phyloP scores from a whole-genome alignment of 35 echinoderm and acorn worm genomes.

The Acanthaster planci region DNA sequence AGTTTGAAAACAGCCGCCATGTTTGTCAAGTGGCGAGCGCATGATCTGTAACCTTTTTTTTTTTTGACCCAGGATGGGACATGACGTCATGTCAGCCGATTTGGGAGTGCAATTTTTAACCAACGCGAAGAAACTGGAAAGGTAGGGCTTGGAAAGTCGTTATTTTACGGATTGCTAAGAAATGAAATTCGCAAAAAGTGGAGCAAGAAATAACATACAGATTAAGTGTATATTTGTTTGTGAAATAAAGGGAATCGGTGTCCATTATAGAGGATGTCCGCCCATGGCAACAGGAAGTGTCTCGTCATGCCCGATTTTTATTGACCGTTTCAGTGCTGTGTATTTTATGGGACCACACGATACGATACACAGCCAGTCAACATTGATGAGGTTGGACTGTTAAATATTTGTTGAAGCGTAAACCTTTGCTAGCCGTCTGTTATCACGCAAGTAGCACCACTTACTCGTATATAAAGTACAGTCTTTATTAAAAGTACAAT shows the following conservation, averaged over 20 bases:
- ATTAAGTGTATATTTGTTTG: neutral
- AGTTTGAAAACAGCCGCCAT: constrained; percentile 73
- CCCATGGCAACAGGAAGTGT: constrained; percentile 96
- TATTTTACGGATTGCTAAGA: neutral
- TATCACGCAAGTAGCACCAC: too few relatives aligned
- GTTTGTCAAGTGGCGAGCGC: constrained; percentile 21
- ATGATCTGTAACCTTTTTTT: constrained; percentile 9
- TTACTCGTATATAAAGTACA: too few relatives aligned
- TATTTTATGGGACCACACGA: too few relatives aligned
- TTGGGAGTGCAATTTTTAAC: constrained; percentile 30
- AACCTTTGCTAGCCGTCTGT: too few relatives aligned
- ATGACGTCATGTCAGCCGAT: constrained; percentile 65
- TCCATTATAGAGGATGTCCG: constrained; percentile 33
- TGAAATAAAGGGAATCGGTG: neutral
- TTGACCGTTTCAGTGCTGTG: too few relatives aligned
- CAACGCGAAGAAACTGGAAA: neutral
- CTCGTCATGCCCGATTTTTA: constrained; percentile 10
- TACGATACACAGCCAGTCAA: too few relatives aligned
- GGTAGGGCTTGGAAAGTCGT: neutral
- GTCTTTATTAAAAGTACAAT: too few relatives aligned
- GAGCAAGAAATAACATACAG: neutral
- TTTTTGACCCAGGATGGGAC: constrained; percentile 18
- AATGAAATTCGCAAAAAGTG: neutral
- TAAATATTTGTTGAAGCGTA: too few relatives aligned
- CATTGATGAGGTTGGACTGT: too few relatives aligned